Evolutionary conservation across 2,888 invertebrate species (phyloP).

Genomic region (Barypeithes pellucidus): DNA sequence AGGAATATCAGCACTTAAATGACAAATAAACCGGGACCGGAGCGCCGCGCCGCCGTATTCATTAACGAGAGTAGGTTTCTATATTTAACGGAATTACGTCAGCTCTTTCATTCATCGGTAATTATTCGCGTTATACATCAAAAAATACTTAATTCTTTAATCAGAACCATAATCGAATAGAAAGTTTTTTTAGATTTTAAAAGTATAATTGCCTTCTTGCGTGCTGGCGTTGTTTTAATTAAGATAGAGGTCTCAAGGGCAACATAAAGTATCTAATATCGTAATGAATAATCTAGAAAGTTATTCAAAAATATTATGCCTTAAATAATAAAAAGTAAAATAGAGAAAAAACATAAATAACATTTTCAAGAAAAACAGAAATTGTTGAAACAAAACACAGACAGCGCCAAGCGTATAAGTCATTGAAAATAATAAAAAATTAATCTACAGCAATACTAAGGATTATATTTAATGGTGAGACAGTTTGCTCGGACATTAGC

Average conservation of each 20-base stretch:
- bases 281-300: no score
- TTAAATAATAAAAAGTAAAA: no score
- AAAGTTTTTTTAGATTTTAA: not conserved
- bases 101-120: slow-evolving; percentile 42
- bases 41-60: slow-evolving; percentile 27
- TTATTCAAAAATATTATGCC: no score
- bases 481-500: no score
- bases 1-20: slow-evolving; percentile 22
- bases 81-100: slow-evolving; percentile 40
- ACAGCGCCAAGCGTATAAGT: no score
- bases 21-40: slow-evolving; percentile 37
- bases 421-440: no score
- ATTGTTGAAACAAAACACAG: no score
- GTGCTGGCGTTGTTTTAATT: not conserved
- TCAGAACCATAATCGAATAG: not conserved
- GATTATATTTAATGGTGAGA: no score
- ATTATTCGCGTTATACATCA: slow-evolving; percentile 14
- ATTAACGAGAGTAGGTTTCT: slow-evolving; percentile 35
- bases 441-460: no score
- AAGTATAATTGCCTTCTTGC: not conserved
- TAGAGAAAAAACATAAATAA: no score
- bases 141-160: slow-evolving; percentile 1
- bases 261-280: not conserved
- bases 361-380: no score
- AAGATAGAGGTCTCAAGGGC: not conserved